phyloP scores from a whole-genome alignment of 1,140 invertebrate genomes.

The Orius insidiosus region DNA sequence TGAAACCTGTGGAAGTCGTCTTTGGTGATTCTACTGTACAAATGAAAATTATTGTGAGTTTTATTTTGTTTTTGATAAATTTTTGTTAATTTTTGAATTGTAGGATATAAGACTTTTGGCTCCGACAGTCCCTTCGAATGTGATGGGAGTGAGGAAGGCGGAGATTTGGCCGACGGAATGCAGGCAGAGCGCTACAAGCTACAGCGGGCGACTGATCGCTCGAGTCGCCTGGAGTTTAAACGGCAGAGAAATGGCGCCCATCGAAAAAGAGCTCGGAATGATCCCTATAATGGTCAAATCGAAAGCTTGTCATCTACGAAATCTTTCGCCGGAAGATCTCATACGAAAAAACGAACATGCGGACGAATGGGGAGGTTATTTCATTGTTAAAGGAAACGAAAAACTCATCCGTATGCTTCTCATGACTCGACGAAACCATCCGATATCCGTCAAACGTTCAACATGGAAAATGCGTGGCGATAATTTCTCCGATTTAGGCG shows the following conservation, averaged over 20 bases:
- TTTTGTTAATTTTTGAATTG: too few relatives aligned
- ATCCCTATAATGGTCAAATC: conserved; percentile 87
- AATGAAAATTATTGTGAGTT: too few relatives aligned
- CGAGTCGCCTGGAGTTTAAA: conserved; percentile 51
- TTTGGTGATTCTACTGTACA: too few relatives aligned
- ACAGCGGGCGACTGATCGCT: conserved; percentile 54
- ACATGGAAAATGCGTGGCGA: conserved; percentile 70
- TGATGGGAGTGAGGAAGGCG: conserved; percentile 39
- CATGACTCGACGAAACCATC: conserved; percentile 68
- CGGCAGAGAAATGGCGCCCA: conserved; percentile 36
- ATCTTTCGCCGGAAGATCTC: conserved; percentile 54
- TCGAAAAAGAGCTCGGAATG: conserved; percentile 57
- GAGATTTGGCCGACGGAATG: conserved; percentile 63
- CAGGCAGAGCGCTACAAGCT: conserved; percentile 56
- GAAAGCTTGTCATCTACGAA: conserved; percentile 61
- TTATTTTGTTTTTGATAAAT: too few relatives aligned
- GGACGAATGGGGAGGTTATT: conserved; percentile 93
- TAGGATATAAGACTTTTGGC: conserved; percentile 39
- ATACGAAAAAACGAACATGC: conserved; percentile 70
- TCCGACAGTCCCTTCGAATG: conserved; percentile 43
- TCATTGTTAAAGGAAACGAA: conserved; percentile 83
- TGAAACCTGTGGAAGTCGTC: too few relatives aligned
- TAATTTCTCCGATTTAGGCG: conserved; percentile 70
- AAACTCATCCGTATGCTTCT: conserved; percentile 73
- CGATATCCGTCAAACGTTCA: conserved; percentile 61